phyloP scores from a whole-genome alignment of 2,888 invertebrate genomes.

The Drosophila demipolita region DNA sequence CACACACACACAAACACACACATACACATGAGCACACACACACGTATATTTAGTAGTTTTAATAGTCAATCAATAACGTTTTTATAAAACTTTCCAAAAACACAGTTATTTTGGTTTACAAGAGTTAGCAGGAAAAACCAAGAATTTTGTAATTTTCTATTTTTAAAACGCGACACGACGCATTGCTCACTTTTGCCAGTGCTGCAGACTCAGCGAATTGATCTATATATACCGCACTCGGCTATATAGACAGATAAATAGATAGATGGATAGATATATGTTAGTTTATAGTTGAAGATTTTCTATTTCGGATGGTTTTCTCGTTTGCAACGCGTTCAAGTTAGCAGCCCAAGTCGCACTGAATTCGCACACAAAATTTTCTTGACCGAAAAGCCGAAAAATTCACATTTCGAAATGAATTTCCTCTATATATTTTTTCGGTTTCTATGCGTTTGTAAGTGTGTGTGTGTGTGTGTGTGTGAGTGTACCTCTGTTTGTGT shows the following conservation, averaged over 20 bases:
- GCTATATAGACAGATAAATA: slow-evolving; percentile 70
- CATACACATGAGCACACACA: background rate
- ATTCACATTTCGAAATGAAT: slow-evolving; percentile 74
- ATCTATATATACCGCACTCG: slow-evolving; percentile 64
- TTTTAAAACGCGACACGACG: slow-evolving; percentile 72
- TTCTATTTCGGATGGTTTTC: slow-evolving; percentile 76
- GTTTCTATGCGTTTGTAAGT: slow-evolving; percentile 13
- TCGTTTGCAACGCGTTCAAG: slow-evolving; percentile 85
- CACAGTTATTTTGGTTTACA: slow-evolving; percentile 3
- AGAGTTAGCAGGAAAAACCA: slow-evolving; percentile 48
- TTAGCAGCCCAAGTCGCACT: slow-evolving; percentile 85
- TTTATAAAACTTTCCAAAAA: slow-evolving; percentile 3
- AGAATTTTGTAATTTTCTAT: slow-evolving; percentile 80
- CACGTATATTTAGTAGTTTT: background rate
- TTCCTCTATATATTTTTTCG: slow-evolving; percentile 39
- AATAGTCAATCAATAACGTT: background rate
- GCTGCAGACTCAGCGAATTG: slow-evolving; percentile 71
- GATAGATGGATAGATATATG: slow-evolving; percentile 45
- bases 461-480: slow-evolving; percentile 8
- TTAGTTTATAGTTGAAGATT: slow-evolving; percentile 77
- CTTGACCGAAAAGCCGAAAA: slow-evolving; percentile 74
- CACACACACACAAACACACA: slow-evolving; percentile 4
- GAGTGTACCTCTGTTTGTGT: slow-evolving; percentile 1
- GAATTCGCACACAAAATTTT: slow-evolving; percentile 82
- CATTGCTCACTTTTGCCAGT: slow-evolving; percentile 80